phyloP scores from a whole-genome alignment of 2,888 invertebrate species.

The Mesochorus sp. region DNA sequence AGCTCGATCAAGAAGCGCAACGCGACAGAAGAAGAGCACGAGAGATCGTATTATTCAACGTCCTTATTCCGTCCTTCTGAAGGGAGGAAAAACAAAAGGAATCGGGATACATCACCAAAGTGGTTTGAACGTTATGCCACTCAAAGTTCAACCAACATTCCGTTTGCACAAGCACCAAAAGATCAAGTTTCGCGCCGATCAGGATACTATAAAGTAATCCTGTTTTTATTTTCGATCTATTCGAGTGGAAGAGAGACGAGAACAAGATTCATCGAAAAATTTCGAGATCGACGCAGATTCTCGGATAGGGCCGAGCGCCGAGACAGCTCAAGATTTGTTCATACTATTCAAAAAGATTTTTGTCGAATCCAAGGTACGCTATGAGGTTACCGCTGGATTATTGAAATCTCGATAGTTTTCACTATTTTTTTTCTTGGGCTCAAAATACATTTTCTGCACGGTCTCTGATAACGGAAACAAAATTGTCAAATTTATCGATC shows the following conservation, averaged over 20 bases:
- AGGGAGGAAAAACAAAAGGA: not conserved
- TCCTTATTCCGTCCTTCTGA: constrained; percentile 40
- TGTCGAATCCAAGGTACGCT: constrained; percentile 42
- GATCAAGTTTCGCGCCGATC: constrained; percentile 70
- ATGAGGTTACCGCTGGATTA: constrained; percentile 59
- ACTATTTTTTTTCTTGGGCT: not conserved
- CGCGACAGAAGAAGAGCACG: constrained; percentile 15
- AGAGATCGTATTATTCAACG: constrained; percentile 35
- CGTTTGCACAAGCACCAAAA: constrained; percentile 74
- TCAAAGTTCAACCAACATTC: constrained; percentile 68
- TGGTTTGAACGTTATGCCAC: constrained; percentile 73
- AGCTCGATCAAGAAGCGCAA: not conserved
- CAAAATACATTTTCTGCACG: not conserved
- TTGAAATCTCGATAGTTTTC: constrained; percentile 23
- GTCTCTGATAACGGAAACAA: not conserved
- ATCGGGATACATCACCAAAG: constrained; percentile 46
- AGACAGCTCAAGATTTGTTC: not conserved
- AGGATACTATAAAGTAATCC: constrained; percentile 63
- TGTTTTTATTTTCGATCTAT: not conserved
- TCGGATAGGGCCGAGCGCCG: not conserved
- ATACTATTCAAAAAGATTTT: constrained; percentile 52
- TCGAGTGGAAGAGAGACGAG: not conserved
- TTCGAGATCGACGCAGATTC: constrained; percentile 14
- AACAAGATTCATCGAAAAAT: not conserved
- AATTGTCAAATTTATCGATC: constrained; percentile 1